Base-by-base conservation (phyloP, 2,888 invertebrate genomes). In the Drosophila sordidapex region DNA sequence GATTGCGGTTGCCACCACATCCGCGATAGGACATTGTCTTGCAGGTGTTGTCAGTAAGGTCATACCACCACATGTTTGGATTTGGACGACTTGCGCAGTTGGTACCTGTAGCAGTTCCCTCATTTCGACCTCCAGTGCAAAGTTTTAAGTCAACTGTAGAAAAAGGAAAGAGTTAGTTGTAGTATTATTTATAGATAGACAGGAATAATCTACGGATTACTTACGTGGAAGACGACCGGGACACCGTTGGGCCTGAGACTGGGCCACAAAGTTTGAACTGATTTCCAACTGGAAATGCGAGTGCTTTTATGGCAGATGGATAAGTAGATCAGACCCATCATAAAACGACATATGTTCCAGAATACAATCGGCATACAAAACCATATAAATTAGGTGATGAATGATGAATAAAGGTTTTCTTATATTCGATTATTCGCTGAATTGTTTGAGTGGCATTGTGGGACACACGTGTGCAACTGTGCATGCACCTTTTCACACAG, bases 261-360 rank as follows among this genome's bases (percentile, higher is more conserved):
- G 29, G 35, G 63, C 66, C 46, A 81, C 60, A 21, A 48, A 54
- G 10, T 6, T 56, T 31, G 25, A 77, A 78, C 62, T 81, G 62
- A 61, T 36, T 69, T 25, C n/a, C 1, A 38, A 15, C 46, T 13
- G 13, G 43, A 21, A 57, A 25, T 13, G 0, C 18, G 10, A 13
- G 6, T 27, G 21, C 46, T 69, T 69, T 53, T 64, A 69, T 69
- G 64, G 69, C 5, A 62, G 21, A 33, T 7, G 13, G 13, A 21
- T 21, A 2, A 36, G 43, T 21, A 13, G 21, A 43, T 6, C 21
- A 13, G 21, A 4, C 43, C 7, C 13, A 25, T 46, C 43, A 46
- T 10, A 4, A 29, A 2, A 13, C 4, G 36, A 56, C 38, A 27
- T 46, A 21, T 54, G 54, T 48, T 36, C 43, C 29, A 13, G 15